Percentiles rank a stretch among this genome's conserved stretches.
phyloP scores from a whole-genome alignment of 1,140 invertebrate genomes.

The Bombus ignitus region DNA sequence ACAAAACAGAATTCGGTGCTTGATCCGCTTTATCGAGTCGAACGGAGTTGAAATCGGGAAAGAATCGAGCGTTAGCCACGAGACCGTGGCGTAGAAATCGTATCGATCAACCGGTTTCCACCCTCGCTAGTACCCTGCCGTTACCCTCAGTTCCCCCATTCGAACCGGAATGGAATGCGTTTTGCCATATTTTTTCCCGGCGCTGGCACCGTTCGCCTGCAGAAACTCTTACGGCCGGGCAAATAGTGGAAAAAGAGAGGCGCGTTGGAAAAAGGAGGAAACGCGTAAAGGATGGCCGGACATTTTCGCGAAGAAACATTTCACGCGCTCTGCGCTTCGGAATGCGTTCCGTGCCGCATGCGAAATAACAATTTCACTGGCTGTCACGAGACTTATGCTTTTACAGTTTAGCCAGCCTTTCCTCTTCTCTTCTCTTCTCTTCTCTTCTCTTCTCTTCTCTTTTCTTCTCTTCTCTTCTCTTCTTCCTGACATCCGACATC shows the following conservation, averaged over 20 bases:
- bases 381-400: constrained; percentile 20
- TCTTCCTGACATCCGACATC: background rate
- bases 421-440: background rate
- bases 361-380: constrained; percentile 68
- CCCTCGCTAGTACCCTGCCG: background rate
- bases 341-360: constrained; percentile 55
- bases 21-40: constrained; percentile 26
- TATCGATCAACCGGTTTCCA: constrained; percentile 48
- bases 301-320: constrained; percentile 68
- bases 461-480: background rate
- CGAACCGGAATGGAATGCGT: constrained; percentile 56
- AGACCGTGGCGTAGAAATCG: constrained; percentile 30
- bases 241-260: constrained; percentile 32
- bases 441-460: background rate
- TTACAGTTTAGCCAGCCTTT: background rate
- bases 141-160: background rate
- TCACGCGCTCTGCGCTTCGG: constrained; percentile 57
- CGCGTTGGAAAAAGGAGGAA: constrained; percentile 51
- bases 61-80: constrained; percentile 6
- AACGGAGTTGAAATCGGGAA: background rate
- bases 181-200: constrained; percentile 49
- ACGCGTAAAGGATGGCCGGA: constrained; percentile 63
- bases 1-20: background rate
- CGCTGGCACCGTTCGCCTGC: background rate
- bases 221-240: constrained; percentile 10